Evolutionary conservation across 2,113 vertebrate genomes (phyloP).

Genomic region (Dicerorhinus sumatrensis): DNA sequence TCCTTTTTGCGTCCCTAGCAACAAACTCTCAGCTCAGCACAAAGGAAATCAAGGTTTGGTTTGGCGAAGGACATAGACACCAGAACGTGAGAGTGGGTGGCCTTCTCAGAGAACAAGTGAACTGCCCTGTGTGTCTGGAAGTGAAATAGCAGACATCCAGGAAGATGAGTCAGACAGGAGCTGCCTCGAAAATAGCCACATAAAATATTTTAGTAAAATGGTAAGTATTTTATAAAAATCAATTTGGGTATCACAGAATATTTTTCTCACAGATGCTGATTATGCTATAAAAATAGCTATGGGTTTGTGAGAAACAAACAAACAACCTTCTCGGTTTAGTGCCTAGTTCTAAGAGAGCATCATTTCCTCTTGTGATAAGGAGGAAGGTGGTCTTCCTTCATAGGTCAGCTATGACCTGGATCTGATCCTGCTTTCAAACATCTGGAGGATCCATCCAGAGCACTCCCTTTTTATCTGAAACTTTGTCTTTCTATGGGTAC

Average conservation of each 20-base stretch:
- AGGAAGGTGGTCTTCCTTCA: neutral
- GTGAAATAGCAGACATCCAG: neutral
- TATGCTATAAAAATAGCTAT: neutral
- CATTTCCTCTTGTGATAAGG: neutral
- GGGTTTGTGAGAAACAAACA: neutral
- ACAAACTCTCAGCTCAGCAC: neutral
- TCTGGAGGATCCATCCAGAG: neutral
- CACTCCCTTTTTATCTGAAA: neutral
- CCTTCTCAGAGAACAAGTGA: neutral
- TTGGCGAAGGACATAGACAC: neutral
- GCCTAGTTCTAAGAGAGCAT: neutral
- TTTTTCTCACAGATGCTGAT: neutral
- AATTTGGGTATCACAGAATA: neutral
- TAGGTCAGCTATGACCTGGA: neutral
- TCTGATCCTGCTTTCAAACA: neutral
- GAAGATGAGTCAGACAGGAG: neutral
- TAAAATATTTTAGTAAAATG: slow-evolving; percentile 21
- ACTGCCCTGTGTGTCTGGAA: neutral
- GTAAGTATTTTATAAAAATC: neutral
- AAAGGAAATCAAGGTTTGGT: neutral
- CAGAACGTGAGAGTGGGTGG: neutral
- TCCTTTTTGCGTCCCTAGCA: neutral
- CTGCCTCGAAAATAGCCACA: neutral
- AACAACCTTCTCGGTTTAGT: neutral
- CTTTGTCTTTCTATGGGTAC: neutral